Percentiles rank a stretch among this genome's conserved stretches.
Evolutionary conservation across 2,113 vertebrate genomes (phyloP).

Genomic region (Solenodon paradoxus): DNA sequence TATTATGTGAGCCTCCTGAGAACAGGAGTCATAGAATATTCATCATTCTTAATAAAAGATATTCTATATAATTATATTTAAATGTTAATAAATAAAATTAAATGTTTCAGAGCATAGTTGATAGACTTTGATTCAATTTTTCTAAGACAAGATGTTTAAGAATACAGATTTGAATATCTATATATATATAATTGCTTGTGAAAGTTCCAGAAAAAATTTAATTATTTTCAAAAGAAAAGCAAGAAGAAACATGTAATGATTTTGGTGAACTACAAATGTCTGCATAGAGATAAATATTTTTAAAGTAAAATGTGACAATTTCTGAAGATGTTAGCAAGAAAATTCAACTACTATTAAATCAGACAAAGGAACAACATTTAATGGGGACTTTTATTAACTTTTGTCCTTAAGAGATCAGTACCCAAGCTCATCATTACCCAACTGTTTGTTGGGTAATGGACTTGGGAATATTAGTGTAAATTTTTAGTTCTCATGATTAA

Average conservation of each 20-base stretch:
- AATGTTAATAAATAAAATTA: not conserved
- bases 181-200: not conserved
- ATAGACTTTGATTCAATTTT: not conserved
- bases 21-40: not conserved
- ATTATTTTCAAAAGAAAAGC: not conserved
- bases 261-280: not conserved
- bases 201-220: not conserved
- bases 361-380: not conserved
- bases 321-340: not conserved
- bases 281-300: not conserved
- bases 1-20: not conserved
- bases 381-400: not conserved
- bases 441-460: not conserved
- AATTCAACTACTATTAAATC: not conserved
- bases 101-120: not conserved
- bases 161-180: not conserved
- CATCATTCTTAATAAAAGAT: not conserved
- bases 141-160: not conserved
- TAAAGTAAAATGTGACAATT: not conserved
- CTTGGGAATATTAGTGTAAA: not conserved
- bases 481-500: not conserved
- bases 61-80: not conserved
- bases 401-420: not conserved
- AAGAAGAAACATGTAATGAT: not conserved
- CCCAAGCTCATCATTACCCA: not conserved